phyloP scores from a whole-genome alignment of 2,797 vertebrate genomes.

The Hybognathus amarus region DNA sequence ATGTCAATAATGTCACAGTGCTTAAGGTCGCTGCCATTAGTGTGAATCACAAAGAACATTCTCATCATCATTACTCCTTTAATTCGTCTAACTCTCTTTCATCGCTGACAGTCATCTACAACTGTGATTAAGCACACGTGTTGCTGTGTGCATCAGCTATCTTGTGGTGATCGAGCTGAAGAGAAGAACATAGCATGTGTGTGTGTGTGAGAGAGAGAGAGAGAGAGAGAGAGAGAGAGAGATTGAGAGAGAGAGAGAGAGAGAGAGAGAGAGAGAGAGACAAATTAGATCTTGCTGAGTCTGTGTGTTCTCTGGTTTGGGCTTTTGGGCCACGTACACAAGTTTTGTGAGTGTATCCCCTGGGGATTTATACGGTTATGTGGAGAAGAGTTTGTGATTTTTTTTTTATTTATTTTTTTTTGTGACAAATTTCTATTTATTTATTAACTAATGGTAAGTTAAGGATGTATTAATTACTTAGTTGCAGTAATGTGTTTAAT shows the following conservation, averaged over 20 bases:
- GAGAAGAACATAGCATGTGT: no score
- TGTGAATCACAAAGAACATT: conserved; percentile 4
- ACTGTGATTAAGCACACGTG: conserved; percentile 15
- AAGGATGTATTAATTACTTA: background rate
- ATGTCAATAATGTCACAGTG: background rate
- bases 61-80: background rate
- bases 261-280: background rate
- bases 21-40: background rate
- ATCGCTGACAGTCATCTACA: conserved; percentile 8
- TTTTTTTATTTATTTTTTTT: no score
- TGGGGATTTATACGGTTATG: background rate
- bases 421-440: background rate
- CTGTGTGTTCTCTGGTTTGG: conserved; percentile 15
- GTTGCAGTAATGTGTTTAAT: background rate
- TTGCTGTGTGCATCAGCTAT: conserved; percentile 17
- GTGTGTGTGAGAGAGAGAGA: no score
- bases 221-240: no score
- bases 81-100: conserved; percentile 11
- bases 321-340: conserved; percentile 23
- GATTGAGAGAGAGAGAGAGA: no score
- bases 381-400: no score
- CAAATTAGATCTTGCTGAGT: background rate
- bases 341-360: background rate
- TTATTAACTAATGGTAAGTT: background rate
- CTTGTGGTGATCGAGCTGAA: no score